Evolutionary conservation across 2,797 vertebrate species (phyloP).

Genomic region (Pithecia hirsuta): DNA sequence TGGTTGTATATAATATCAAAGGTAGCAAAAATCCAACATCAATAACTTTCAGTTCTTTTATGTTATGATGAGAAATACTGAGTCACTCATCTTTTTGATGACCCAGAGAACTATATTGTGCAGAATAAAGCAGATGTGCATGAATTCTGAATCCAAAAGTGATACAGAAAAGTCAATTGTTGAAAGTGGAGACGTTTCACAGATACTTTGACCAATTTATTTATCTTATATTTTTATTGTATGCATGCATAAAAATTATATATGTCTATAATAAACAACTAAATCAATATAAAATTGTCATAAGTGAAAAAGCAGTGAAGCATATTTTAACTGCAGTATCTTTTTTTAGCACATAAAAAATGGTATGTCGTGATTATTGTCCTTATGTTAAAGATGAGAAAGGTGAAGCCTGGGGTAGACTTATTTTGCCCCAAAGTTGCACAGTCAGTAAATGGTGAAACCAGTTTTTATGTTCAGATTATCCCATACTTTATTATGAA

Average conservation of each 20-base stretch:
- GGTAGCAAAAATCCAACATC: not conserved
- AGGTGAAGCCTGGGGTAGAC: not conserved
- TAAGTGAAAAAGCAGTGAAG: not conserved
- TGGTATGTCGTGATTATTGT: not conserved
- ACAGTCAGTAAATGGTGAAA: not conserved
- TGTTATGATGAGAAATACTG: not conserved
- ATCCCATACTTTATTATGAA: not conserved
- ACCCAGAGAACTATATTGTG: not conserved
- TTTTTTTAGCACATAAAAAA: not conserved
- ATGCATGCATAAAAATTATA: not conserved
- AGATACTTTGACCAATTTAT: not conserved
- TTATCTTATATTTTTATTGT: not conserved
- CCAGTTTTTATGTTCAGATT: not conserved
- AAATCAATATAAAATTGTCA: not conserved
- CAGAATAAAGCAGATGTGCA: not conserved
- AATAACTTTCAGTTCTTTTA: not conserved
- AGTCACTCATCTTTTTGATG: not conserved
- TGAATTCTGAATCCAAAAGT: not conserved
- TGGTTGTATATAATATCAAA: not conserved
- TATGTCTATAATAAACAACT: not conserved
- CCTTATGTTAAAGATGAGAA: not conserved
- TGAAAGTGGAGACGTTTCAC: not conserved
- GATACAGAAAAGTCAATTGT: not conserved
- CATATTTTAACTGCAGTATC: not conserved
- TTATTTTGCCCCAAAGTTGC: not conserved